phyloP scores from a whole-genome alignment of 2,113 vertebrate genomes.

The Ploceus nigricollis region DNA sequence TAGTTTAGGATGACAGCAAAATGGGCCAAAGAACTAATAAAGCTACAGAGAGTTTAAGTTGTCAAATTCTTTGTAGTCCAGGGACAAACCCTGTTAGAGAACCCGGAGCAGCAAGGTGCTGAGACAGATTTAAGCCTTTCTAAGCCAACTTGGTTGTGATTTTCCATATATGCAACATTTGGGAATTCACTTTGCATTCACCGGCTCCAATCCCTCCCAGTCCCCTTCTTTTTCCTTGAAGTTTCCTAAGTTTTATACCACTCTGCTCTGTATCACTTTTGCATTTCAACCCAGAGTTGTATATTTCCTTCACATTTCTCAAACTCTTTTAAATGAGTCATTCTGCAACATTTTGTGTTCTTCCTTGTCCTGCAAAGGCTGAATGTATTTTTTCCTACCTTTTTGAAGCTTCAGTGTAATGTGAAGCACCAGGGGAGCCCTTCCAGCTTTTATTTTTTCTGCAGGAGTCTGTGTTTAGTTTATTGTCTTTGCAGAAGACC shows the following conservation, averaged over 20 bases:
- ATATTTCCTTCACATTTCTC: background rate
- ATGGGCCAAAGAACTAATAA: constrained; percentile 1
- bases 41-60: background rate
- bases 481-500: background rate
- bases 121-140: background rate
- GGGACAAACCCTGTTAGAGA: background rate
- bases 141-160: background rate
- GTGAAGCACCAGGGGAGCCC: background rate
- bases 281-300: background rate
- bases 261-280: background rate
- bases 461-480: background rate
- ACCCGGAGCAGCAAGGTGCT: background rate
- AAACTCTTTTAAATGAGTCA: background rate
- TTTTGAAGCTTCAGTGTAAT: background rate
- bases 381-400: background rate
- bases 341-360: background rate
- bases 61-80: background rate
- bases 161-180: background rate
- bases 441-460: constrained; percentile 39
- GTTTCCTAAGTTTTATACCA: background rate
- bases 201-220: background rate
- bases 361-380: background rate
- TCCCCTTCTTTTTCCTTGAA: background rate
- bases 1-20: constrained; percentile 24
- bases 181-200: background rate